A percentile compares a stretch with the other conserved stretches of the same genome.
These are phyloP conservation scores for Virgularia gustaviana DNA, from an alignment of 92 coral and sea anemone genomes.

Conservation along the genomic window DNA sequence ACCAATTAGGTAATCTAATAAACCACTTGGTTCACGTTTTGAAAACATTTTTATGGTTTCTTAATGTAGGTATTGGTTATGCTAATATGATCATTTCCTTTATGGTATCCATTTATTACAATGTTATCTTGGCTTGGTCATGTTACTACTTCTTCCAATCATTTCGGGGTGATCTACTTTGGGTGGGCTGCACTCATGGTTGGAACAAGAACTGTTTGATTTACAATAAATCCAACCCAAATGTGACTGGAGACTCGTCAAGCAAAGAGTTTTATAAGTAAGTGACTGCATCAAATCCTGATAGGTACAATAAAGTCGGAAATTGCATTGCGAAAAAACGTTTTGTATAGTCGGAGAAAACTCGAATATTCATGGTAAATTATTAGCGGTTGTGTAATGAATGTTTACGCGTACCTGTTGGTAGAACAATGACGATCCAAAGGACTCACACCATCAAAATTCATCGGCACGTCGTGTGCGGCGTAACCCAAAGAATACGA, in stretches of 20 bases:
- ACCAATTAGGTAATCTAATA: too few relatives aligned
- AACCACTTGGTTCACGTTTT: too few relatives aligned
- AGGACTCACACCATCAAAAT: not conserved
- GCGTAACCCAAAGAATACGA: too few relatives aligned
- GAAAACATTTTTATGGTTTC: too few relatives aligned
- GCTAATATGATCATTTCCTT: slow-evolving; percentile 74
- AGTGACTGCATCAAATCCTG: slow-evolving; percentile 35
- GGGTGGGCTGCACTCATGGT: slow-evolving; percentile 79
- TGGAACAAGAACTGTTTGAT: slow-evolving; percentile 74
- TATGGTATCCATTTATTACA: slow-evolving; percentile 82
- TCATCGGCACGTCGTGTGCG: not conserved
- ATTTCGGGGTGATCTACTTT: slow-evolving; percentile 68
- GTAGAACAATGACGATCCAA: too few relatives aligned
- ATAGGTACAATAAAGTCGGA: not conserved
- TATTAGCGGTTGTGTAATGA: too few relatives aligned
- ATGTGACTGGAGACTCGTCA: slow-evolving; percentile 67
- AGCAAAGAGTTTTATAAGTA: slow-evolving; percentile 81
- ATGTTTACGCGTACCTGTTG: too few relatives aligned
- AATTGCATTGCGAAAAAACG: slow-evolving; percentile 3
- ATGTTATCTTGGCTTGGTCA: slow-evolving; percentile 91
- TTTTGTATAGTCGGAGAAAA: too few relatives aligned
- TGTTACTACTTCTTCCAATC: slow-evolving; percentile 69
- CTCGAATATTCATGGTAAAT: too few relatives aligned
- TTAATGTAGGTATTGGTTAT: slow-evolving; percentile 86
- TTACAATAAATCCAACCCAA: slow-evolving; percentile 50